A percentile compares a stretch with the other conserved stretches of the same genome.
Evolutionary conservation across 2,888 invertebrate genomes (phyloP).

Genomic region (Trachelus iudaicus): DNA sequence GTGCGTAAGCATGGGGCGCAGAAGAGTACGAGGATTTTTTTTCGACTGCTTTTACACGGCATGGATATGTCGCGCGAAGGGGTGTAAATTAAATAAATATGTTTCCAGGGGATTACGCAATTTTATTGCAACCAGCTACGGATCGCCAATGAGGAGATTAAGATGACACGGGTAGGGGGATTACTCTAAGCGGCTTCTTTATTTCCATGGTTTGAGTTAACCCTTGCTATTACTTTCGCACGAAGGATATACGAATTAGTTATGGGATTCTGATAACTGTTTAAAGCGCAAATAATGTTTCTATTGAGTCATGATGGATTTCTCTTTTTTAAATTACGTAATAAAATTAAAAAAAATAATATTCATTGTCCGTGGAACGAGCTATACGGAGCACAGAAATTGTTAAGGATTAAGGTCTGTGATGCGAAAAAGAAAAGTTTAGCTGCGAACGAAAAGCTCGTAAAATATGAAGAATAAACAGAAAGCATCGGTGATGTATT

Average conservation of each 20-base stretch:
- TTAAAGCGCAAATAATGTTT: neutral
- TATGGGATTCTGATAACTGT: neutral
- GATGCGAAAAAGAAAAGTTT: neutral
- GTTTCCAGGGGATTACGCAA: constrained; percentile 12
- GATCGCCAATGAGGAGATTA: neutral
- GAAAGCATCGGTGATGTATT: constrained; percentile 22
- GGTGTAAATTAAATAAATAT: constrained; percentile 16
- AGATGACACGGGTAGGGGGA: neutral
- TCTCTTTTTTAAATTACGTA: neutral
- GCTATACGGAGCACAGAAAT: neutral
- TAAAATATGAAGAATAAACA: constrained; percentile 23
- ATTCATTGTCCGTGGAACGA: neutral
- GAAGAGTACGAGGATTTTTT: neutral
- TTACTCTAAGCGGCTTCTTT: neutral
- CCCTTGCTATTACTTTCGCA: neutral
- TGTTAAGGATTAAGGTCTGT: neutral
- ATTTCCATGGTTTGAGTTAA: neutral
- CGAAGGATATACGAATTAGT: too few species aligned
- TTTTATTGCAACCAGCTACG: neutral
- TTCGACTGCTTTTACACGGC: constrained; percentile 9
- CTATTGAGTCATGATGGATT: neutral
- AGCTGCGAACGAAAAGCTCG: neutral
- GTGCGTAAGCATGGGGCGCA: neutral
- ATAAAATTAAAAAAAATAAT: neutral
- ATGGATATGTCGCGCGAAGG: constrained; percentile 7